These are phyloP conservation scores for Lethocerus indicus DNA, from an alignment of 1,140 invertebrate species.

Conservation along the genomic window DNA sequence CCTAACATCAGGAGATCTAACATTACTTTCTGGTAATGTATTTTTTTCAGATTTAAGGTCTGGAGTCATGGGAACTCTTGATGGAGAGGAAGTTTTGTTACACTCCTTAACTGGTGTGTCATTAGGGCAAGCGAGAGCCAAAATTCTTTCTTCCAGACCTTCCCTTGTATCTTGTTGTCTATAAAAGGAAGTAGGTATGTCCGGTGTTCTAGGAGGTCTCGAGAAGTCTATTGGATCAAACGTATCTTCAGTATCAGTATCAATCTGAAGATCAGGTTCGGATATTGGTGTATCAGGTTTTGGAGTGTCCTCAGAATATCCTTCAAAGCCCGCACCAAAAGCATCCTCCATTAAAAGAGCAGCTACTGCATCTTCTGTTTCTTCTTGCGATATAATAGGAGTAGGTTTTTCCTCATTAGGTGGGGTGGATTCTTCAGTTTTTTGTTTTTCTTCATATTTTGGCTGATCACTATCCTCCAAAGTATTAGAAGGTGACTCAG, in stretches of 20 bases:
- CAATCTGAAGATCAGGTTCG: constrained; percentile 67
- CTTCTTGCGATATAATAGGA: constrained; percentile 75
- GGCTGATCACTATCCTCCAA: constrained; percentile 13
- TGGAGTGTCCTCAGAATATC: constrained; percentile 49
- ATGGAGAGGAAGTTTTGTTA: too few species aligned
- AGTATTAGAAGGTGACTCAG: constrained; percentile 27
- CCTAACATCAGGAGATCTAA: too few species aligned
- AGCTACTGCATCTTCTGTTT: constrained; percentile 81
- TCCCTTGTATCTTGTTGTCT: constrained; percentile 16
- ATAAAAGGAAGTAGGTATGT: constrained; percentile 19
- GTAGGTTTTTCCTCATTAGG: constrained; percentile 55
- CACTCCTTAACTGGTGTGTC: constrained; percentile 8
- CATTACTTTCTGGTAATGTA: too few species aligned
- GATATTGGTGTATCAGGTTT: constrained; percentile 72
- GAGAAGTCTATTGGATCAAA: constrained; percentile 32
- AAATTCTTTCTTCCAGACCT: constrained; percentile 19
- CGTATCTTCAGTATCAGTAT: constrained; percentile 69
- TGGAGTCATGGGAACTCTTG: too few species aligned
- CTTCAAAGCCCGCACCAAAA: constrained; percentile 43
- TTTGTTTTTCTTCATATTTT: constrained; percentile 23
- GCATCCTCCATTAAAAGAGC: constrained; percentile 62
- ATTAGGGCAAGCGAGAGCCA: constrained; percentile 15
- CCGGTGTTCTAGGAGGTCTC: constrained; percentile 31
- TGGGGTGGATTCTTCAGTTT: constrained; percentile 22
- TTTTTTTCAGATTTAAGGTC: too few species aligned